Conservation (phyloP, 2,888 invertebrate species). For the Acrobasis repandana region DNA sequence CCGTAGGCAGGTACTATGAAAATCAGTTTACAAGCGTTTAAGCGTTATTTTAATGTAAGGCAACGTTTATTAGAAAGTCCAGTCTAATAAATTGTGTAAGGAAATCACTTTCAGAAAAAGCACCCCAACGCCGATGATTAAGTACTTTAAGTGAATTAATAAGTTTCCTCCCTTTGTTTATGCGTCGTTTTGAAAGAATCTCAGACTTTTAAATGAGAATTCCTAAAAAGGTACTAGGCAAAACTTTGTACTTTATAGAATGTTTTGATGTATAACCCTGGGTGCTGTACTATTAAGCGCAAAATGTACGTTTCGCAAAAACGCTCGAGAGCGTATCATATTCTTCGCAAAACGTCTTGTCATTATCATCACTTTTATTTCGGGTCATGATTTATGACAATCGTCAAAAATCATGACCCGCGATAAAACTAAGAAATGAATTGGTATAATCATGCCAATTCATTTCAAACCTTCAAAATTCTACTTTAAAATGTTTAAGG, state of each 20-base stretch:
- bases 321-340: background rate
- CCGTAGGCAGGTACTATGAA: too few species aligned
- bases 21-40: too few species aligned
- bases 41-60: too few species aligned
- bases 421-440: too few species aligned
- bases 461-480: too few species aligned
- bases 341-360: background rate
- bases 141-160: slow-evolving; percentile 11
- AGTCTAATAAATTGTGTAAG: background rate
- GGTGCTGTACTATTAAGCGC: too few species aligned
- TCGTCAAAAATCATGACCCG: too few species aligned
- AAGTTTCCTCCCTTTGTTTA: background rate
- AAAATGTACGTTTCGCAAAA: too few species aligned
- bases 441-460: too few species aligned
- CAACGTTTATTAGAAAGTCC: too few species aligned
- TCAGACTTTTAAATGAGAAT: slow-evolving; percentile 7
- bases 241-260: slow-evolving; percentile 30
- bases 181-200: slow-evolving; percentile 6
- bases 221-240: slow-evolving; percentile 1
- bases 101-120: background rate
- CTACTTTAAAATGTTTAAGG: too few species aligned
- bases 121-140: slow-evolving; percentile 4
- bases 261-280: slow-evolving; percentile 4
- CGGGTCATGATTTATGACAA: too few species aligned
- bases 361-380: background rate